phyloP scores from a whole-genome alignment of 2,888 invertebrate genomes.

The Serrognathus titanus region DNA sequence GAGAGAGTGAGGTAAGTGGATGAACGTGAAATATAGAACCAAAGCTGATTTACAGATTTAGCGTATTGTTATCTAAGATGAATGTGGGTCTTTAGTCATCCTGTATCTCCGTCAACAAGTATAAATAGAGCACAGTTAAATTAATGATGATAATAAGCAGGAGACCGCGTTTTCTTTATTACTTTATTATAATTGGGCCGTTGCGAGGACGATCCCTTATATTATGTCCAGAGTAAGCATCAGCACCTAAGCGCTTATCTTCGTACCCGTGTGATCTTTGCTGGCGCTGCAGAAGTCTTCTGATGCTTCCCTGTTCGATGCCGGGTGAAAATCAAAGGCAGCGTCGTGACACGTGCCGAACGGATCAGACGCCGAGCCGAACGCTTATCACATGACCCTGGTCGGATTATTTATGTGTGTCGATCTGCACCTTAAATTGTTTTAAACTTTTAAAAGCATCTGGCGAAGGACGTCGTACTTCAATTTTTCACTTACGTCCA shows the following conservation, averaged over 20 bases:
- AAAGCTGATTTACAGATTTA: conserved; percentile 29
- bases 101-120: conserved; percentile 33
- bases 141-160: conserved; percentile 31
- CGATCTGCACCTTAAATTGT: conserved; percentile 29
- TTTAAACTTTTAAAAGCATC: conserved; percentile 33
- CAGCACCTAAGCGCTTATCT: no score
- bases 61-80: conserved; percentile 35
- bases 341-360: neutral
- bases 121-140: conserved; percentile 33
- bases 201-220: conserved; percentile 18
- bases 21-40: conserved; percentile 13
- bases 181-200: conserved; percentile 26
- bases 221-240: no score
- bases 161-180: conserved; percentile 15
- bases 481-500: conserved; percentile 34
- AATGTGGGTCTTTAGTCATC: conserved; percentile 35
- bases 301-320: no score
- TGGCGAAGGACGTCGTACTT: conserved; percentile 32
- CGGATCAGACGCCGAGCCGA: neutral
- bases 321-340: no score
- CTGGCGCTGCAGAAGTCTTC: no score
- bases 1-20: conserved; percentile 8
- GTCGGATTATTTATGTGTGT: conserved; percentile 31
- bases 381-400: conserved; percentile 19
- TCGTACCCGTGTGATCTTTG: no score